phyloP scores from a whole-genome alignment of 2,888 invertebrate species.

The Imbricaverruca yamaguchii region DNA sequence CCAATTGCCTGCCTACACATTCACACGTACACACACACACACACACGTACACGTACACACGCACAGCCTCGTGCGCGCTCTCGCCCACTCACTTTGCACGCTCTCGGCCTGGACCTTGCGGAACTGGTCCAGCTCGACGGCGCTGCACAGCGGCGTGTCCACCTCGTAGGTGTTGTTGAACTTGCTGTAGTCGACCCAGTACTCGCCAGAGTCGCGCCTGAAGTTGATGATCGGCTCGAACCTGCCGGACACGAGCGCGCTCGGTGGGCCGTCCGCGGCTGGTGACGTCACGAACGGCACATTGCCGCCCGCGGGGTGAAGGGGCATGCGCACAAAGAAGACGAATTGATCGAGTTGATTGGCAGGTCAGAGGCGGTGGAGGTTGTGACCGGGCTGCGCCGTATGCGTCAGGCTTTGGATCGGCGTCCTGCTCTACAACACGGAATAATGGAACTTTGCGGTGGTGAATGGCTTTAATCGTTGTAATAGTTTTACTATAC shows the following conservation, averaged over 20 bases:
- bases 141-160: conserved; percentile 82
- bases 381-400: background rate
- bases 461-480: background rate
- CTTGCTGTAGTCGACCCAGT: conserved; percentile 77
- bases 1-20: too few species aligned
- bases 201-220: conserved; percentile 59
- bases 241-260: background rate
- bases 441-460: background rate
- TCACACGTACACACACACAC: too few species aligned
- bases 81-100: background rate
- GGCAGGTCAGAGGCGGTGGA: too few species aligned
- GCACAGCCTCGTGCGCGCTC: too few species aligned
- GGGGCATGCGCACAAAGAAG: background rate
- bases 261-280: background rate
- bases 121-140: conserved; percentile 61
- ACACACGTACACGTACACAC: too few species aligned
- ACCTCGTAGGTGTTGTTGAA: conserved; percentile 91
- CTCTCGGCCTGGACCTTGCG: conserved; percentile 28
- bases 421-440: background rate
- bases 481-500: background rate
- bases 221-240: conserved; percentile 34
- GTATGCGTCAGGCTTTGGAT: background rate
- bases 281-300: background rate
- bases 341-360: background rate
- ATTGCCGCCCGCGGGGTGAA: background rate